phyloP scores from a whole-genome alignment of 2,797 vertebrate genomes.

The Catharus ustulatus region DNA sequence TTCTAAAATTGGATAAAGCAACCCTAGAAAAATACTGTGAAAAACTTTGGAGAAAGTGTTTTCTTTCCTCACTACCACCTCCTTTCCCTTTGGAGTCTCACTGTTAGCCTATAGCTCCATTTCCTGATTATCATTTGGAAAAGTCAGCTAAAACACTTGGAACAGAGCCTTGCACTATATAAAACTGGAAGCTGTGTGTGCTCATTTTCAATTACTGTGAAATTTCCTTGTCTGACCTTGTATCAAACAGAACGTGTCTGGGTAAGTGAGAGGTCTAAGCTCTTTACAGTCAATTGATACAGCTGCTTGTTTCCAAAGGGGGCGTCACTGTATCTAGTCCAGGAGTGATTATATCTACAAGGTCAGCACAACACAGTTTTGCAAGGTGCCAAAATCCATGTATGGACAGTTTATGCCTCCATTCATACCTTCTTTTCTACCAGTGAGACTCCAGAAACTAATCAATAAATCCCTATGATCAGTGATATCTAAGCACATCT shows the following conservation, averaged over 20 bases:
- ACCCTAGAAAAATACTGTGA: neutral
- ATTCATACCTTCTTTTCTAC: neutral
- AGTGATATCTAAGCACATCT: neutral
- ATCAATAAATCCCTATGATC: neutral
- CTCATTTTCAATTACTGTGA: neutral
- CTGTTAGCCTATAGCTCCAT: neutral
- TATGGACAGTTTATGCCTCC: neutral
- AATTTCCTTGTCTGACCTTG: neutral
- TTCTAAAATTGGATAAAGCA: neutral
- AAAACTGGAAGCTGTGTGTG: neutral
- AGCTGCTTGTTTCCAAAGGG: neutral
- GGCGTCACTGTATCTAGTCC: neutral
- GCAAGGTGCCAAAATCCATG: neutral
- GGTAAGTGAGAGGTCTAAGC: neutral
- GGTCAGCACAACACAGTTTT: neutral
- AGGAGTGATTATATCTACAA: neutral
- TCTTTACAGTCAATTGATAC: neutral
- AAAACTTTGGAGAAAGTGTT: neutral
- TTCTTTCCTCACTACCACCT: rapidly evolving
- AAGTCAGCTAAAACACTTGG: neutral
- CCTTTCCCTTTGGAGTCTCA: neutral
- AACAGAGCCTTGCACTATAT: neutral
- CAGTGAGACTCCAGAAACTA: neutral
- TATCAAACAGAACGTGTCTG: neutral
- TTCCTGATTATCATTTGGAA: neutral